A percentile compares a stretch with the other conserved stretches of the same genome.
Conservation (phyloP, 2,797 vertebrate species). For the Phrynocephalus vlangalii region DNA sequence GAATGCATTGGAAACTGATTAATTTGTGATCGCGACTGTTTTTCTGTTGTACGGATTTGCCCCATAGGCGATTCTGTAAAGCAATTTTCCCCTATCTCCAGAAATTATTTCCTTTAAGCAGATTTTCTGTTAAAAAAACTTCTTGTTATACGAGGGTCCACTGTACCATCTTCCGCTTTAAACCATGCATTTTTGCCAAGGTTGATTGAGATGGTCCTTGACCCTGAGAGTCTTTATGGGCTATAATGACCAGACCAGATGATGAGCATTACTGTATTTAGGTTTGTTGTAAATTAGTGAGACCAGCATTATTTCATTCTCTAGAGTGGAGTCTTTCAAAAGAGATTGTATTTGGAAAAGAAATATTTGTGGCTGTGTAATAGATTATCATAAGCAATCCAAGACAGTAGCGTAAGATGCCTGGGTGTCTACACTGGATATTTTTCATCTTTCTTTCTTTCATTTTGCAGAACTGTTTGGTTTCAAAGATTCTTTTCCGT, state of each 20-base stretch:
- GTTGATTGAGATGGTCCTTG: neutral
- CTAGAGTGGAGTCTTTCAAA: constrained; percentile 27
- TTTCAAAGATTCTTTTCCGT: constrained; percentile 8
- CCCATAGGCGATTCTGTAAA: too few relatives aligned
- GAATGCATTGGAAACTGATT: too few relatives aligned
- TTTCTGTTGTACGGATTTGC: too few relatives aligned
- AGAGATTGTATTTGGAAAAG: constrained; percentile 1
- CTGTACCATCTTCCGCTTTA: neutral
- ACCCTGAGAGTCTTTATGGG: neutral
- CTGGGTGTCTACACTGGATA: neutral
- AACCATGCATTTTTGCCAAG: neutral
- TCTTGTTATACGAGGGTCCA: too few relatives aligned
- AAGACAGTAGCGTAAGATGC: constrained; percentile 19
- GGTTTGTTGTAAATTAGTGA: neutral
- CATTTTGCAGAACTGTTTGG: constrained; percentile 7
- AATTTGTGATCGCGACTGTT: too few relatives aligned
- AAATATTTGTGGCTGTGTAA: constrained; percentile 37
- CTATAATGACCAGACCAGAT: constrained; percentile 1
- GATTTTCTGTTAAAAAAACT: too few relatives aligned
- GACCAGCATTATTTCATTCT: constrained; percentile 15
- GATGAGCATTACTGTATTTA: constrained; percentile 15
- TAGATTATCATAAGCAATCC: constrained; percentile 24
- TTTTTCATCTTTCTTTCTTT: neutral
- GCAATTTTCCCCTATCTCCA: too few relatives aligned
- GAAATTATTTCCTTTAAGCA: too few relatives aligned